Conservation (phyloP, 2,888 invertebrate species). For the Thymelicus acteon region DNA sequence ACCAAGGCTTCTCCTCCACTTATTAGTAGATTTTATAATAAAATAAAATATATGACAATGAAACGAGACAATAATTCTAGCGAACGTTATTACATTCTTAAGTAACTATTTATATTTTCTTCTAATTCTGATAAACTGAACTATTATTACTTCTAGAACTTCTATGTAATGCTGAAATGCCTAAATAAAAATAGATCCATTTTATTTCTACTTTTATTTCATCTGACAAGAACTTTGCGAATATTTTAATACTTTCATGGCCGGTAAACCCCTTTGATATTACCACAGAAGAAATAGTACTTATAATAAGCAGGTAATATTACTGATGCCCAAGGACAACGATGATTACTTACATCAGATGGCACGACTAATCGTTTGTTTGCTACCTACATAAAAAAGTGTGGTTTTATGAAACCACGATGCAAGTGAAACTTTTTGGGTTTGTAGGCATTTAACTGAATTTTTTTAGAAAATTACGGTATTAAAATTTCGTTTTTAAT, state of each 20-base stretch:
- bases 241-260: background rate
- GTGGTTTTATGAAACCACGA: too few species aligned
- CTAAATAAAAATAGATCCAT: slow-evolving; percentile 68
- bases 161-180: slow-evolving; percentile 72
- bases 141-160: slow-evolving; percentile 54
- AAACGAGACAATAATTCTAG: slow-evolving; percentile 50
- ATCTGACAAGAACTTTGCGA: background rate
- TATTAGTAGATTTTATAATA: slow-evolving; percentile 35
- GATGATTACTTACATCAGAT: too few species aligned
- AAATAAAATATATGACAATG: slow-evolving; percentile 42
- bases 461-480: too few species aligned
- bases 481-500: too few species aligned
- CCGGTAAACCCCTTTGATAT: too few species aligned
- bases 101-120: slow-evolving; percentile 48
- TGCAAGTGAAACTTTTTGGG: too few species aligned
- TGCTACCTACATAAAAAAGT: too few species aligned
- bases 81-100: slow-evolving; percentile 39
- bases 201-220: slow-evolving; percentile 46
- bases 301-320: too few species aligned
- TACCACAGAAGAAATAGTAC: too few species aligned
- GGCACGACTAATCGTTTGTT: too few species aligned
- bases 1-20: background rate
- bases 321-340: too few species aligned
- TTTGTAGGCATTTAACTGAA: too few species aligned
- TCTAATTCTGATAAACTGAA: slow-evolving; percentile 44